Percentiles rank a stretch among this genome's conserved stretches.
Evolutionary conservation across 64 coral and sea anemone species (phyloP).

Genomic region (Pocillopora damicornis): DNA sequence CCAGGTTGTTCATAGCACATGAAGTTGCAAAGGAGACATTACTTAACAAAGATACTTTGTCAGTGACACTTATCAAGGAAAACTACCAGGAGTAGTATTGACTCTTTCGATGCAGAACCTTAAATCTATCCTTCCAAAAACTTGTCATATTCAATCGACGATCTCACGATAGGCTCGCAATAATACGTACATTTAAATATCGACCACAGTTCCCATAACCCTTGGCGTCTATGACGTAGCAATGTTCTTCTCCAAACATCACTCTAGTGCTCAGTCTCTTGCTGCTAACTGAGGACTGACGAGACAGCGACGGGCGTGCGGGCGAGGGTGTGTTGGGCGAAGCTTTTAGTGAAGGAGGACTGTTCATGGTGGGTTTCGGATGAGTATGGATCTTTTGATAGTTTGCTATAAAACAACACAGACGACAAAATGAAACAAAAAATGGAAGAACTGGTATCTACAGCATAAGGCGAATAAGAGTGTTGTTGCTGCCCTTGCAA

Average conservation of each 20-base stretch:
- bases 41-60: too few relatives aligned
- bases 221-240: constrained; percentile 97
- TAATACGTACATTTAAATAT: constrained; percentile 86
- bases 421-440: background rate
- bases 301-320: constrained; percentile 47
- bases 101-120: background rate
- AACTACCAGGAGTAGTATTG: too few relatives aligned
- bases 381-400: constrained; percentile 30
- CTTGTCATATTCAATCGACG: too few relatives aligned
- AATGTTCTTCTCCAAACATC: constrained; percentile 94
- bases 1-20: too few relatives aligned
- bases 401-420: constrained; percentile 3
- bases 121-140: background rate
- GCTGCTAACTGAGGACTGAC: constrained; percentile 64
- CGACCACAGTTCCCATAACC: constrained; percentile 98
- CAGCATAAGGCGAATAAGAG: too few relatives aligned
- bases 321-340: constrained; percentile 37
- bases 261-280: constrained; percentile 77
- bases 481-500: too few relatives aligned
- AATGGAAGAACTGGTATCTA: too few relatives aligned
- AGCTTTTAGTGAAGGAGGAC: constrained; percentile 15
- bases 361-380: constrained; percentile 8
- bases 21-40: too few relatives aligned
- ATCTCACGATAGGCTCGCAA: background rate
- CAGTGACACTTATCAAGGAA: too few relatives aligned